Base-by-base conservation (phyloP, 2,888 invertebrate genomes). In the Drosophila meridionalis region DNA sequence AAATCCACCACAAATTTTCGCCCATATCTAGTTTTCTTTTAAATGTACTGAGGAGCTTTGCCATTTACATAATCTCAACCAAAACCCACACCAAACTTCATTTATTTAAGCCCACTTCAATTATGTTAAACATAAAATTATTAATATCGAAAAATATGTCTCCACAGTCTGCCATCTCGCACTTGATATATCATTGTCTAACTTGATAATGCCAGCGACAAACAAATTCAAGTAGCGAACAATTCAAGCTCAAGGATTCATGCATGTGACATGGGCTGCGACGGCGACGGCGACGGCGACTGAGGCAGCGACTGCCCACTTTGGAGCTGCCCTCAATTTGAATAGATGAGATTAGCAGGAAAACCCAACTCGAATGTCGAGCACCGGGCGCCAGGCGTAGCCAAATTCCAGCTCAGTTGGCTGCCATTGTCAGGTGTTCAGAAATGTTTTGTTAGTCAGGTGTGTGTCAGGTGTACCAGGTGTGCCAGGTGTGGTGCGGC, bases 341-440 rank as follows among this genome's bases (percentile, higher is more conserved):
- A 76, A 77, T 89, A 78, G 80, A 80, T 62, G 75, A 76, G 86
- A 85, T 89, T 89, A 89, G 88, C 66, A 55, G 40, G 52, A 38
- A 36, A 48, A 26, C 32, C 52, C 20, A 34, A 12, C 48, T 14
- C 28, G 38, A 28, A 20, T n/a, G 14, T 3, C 5, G 1, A 14
- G 38, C 11, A 4, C 4, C 1, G 12, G 2, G 8, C 4, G 47
- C 7, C 30, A 30, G 14, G 7, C 40, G 40, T 28, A 12, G 53
- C 36, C 68, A 42, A 36, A 52, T 52, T 14, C 38, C 38, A 28
- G 28, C 28, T 55, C 36, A 28, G 55, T 36, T 36, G 38, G 66
- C 50, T 69, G 74, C 58, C 81, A 81, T 59, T 73, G 78, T 69
- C 70, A 69, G 73, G 40, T 63, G 30, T 64, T 52, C 62, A 40